phyloP scores from a whole-genome alignment of 2,113 vertebrate genomes.

The Phocoena sinus region DNA sequence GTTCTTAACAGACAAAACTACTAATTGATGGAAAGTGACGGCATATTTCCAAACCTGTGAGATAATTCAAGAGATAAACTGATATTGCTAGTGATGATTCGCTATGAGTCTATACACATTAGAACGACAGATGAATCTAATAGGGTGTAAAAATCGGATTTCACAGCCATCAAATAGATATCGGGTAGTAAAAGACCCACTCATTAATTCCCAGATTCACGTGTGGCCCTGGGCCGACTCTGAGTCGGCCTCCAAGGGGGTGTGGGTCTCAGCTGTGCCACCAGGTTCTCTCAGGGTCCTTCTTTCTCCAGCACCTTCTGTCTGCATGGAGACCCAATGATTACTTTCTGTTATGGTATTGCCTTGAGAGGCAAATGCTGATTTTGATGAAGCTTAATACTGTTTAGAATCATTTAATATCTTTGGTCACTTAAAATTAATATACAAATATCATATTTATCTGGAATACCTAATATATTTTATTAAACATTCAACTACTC shows the following conservation, averaged over 20 bases:
- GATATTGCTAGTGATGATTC: background rate
- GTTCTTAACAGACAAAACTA: background rate
- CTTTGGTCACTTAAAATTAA: background rate
- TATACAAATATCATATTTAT: background rate
- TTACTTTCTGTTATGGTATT: background rate
- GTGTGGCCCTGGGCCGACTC: background rate
- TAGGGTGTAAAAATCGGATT: constrained; percentile 37
- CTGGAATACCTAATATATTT: background rate
- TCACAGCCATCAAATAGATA: background rate
- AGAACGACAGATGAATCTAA: background rate
- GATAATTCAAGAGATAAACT: background rate
- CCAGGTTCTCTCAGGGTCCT: background rate
- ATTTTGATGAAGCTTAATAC: background rate
- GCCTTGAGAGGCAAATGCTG: background rate
- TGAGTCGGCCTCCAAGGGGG: background rate
- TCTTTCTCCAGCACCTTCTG: background rate
- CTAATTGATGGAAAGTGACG: background rate
- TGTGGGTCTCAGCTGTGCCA: background rate
- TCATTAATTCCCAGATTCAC: background rate
- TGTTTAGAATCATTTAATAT: background rate
- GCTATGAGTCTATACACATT: background rate
- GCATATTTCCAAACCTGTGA: background rate
- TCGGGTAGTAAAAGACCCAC: background rate
- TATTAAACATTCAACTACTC: background rate
- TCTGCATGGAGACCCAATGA: background rate